These are phyloP conservation scores for Penelope pileata DNA, from an alignment of 2,113 vertebrate species.

Conservation along the genomic window DNA sequence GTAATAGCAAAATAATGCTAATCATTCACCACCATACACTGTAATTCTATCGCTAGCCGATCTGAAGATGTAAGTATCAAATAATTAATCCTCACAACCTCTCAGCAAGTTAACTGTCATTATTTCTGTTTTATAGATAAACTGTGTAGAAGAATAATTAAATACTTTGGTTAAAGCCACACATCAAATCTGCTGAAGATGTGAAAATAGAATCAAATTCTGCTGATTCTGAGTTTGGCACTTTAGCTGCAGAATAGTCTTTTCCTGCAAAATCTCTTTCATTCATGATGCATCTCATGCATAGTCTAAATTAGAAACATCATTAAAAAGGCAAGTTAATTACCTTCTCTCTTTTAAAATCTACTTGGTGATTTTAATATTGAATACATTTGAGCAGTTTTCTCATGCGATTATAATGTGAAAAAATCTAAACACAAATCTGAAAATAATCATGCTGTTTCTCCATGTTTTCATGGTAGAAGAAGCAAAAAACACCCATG, in stretches of 20 bases:
- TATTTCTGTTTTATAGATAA: neutral
- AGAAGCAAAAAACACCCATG: neutral
- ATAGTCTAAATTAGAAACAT: conserved; percentile 16
- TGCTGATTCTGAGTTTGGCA: neutral
- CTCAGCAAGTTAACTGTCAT: neutral
- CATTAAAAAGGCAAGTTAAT: conserved; percentile 41
- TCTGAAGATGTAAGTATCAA: neutral
- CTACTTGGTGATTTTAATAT: conserved; percentile 10
- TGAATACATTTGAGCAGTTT: neutral
- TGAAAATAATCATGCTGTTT: conserved; percentile 14
- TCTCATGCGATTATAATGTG: neutral
- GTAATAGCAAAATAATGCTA: neutral
- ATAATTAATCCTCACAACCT: neutral
- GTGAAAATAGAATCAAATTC: neutral
- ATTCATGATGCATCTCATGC: neutral
- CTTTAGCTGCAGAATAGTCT: neutral
- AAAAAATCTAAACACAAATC: conserved; percentile 20
- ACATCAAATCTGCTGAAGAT: neutral
- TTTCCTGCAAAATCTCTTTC: neutral
- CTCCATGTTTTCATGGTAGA: neutral
- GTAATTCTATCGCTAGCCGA: neutral
- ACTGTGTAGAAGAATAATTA: neutral
- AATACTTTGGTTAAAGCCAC: neutral
- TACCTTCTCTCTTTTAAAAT: conserved; percentile 13
- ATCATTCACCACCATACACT: neutral